Evolutionary conservation across 2,113 vertebrate species (phyloP).

Genomic region (Holacanthus passer): DNA sequence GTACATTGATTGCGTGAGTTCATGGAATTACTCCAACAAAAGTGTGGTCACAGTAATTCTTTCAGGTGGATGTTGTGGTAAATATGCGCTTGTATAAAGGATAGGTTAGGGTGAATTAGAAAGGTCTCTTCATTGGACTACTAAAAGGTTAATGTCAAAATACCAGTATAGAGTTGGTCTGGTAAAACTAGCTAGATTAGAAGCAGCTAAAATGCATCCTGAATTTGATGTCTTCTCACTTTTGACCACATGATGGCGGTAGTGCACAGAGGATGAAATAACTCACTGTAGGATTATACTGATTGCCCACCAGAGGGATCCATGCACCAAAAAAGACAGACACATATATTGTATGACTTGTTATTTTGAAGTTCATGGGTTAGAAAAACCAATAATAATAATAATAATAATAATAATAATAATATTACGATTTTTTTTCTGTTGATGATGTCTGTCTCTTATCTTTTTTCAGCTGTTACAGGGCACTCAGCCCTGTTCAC

Average conservation of each 20-base stretch:
- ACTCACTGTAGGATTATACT: background rate
- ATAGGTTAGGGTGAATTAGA: background rate
- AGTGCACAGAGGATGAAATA: background rate
- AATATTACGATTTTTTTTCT: background rate
- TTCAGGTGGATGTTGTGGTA: background rate
- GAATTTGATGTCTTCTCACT: background rate
- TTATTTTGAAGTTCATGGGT: background rate
- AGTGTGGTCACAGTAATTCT: background rate
- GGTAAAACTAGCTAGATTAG: background rate
- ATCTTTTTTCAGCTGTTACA: no score
- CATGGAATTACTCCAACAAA: no score
- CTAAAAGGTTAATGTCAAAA: background rate
- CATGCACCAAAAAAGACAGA: background rate
- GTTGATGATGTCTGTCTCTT: background rate
- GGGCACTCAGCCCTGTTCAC: no score
- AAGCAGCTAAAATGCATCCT: background rate
- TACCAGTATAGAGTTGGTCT: background rate
- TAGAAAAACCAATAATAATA: no score
- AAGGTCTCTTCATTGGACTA: background rate
- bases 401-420: no score
- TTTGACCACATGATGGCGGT: slow-evolving; percentile 43
- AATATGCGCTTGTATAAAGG: background rate
- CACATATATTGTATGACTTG: no score
- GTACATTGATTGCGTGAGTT: no score
- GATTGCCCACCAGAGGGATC: background rate